Conservation (phyloP, 2,113 vertebrate genomes). For the Oostethus manadensis region DNA sequence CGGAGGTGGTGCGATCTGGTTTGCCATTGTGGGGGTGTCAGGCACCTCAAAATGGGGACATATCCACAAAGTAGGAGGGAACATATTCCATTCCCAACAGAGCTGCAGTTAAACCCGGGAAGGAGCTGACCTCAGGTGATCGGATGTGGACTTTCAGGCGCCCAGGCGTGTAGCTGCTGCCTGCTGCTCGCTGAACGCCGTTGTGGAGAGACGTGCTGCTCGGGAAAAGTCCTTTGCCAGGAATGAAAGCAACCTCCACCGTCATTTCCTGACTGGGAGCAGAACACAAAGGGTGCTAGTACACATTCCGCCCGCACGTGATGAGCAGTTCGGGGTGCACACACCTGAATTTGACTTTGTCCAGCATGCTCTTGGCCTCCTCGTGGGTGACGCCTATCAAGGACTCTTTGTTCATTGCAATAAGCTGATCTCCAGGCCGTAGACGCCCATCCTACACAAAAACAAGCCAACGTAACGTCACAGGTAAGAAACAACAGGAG, state of each 20-base stretch:
- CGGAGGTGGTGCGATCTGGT: no score
- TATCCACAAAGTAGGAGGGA: background rate
- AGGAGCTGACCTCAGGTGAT: constrained; percentile 75
- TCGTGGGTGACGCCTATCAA: constrained; percentile 84
- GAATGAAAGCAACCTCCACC: constrained; percentile 85
- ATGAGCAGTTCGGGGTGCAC: background rate
- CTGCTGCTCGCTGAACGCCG: constrained; percentile 64
- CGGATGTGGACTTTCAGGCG: constrained; percentile 80
- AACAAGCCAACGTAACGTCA: background rate
- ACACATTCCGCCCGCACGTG: background rate
- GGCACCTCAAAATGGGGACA: no score
- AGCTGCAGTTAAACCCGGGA: background rate
- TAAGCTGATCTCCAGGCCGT: constrained; percentile 83
- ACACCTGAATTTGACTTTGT: constrained; percentile 80
- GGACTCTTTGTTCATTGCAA: constrained; percentile 86
- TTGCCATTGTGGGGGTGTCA: no score
- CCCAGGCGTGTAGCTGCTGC: constrained; percentile 71
- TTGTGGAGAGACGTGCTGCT: constrained; percentile 69
- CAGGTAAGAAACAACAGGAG: background rate
- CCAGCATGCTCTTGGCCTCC: constrained; percentile 81
- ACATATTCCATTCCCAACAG: no score
- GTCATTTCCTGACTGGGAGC: constrained; percentile 71
- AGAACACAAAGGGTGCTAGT: background rate
- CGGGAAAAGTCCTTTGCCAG: constrained; percentile 74
- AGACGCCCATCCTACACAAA: constrained; percentile 80